Evolutionary conservation across 2,797 vertebrate species (phyloP).

Genomic region (Periparus ater): DNA sequence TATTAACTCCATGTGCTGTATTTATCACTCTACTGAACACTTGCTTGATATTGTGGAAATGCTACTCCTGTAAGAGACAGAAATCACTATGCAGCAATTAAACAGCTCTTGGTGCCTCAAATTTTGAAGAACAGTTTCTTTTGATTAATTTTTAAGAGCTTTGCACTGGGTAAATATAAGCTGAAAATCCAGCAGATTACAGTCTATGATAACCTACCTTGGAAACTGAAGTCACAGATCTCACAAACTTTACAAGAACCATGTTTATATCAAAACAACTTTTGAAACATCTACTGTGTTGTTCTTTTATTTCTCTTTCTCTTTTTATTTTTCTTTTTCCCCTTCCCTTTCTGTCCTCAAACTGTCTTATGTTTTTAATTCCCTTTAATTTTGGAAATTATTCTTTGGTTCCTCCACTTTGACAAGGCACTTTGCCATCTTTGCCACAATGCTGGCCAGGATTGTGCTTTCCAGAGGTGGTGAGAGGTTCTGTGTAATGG

Average conservation of each 20-base stretch:
- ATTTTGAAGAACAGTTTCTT: conserved; percentile 53
- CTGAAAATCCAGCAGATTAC: background rate
- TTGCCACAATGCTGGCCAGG: background rate
- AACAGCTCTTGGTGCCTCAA: conserved; percentile 66
- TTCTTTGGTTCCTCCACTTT: background rate
- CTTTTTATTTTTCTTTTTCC: background rate
- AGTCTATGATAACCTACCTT: background rate
- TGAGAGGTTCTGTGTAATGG: background rate
- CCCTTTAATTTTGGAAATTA: background rate
- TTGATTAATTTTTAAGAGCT: conserved; percentile 39
- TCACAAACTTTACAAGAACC: background rate
- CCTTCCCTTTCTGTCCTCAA: background rate
- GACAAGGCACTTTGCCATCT: background rate
- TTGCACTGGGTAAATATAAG: conserved; percentile 10
- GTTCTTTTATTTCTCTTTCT: background rate
- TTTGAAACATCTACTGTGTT: background rate
- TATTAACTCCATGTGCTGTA: conserved; percentile 24
- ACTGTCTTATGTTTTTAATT: background rate
- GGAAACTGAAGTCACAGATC: background rate
- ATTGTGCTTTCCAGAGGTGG: background rate
- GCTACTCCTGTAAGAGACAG: conserved; percentile 46
- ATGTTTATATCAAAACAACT: background rate
- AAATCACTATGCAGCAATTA: conserved; percentile 67
- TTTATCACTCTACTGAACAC: conserved; percentile 29
- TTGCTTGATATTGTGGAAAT: conserved; percentile 39